Base-by-base conservation (phyloP, 2,888 invertebrate species). In the Zaprionus bogoriensis region DNA sequence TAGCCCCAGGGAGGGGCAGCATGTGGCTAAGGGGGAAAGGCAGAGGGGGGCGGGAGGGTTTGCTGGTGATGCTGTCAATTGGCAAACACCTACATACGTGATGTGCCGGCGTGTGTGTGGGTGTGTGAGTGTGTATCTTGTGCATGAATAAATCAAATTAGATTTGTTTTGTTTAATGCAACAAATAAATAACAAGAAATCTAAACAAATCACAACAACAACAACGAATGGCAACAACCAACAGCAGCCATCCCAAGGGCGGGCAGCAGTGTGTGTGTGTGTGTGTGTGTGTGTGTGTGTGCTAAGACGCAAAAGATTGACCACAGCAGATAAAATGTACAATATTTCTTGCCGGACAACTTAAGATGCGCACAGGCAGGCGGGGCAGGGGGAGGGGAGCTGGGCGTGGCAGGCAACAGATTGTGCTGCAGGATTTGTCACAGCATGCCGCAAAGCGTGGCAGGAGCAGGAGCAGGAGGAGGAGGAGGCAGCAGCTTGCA, bases 141-240 rank as follows among this genome's bases (percentile, higher is more conserved):
- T 51, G 61, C 42, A 42, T 54, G 69, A 76, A 81, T 85, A 86
- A 85, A 83, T 83, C 80, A 82, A 82, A 82, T 77, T 67, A 67
- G 70, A 83, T 74, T 83, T 85, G 62, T 76, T 67, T 73, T 57
- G 55, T 57, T 60, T 54, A 72, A 79, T 79, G 77, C 70, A 82
- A 74, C 70, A 80, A 82, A 80, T 83, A 85, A 85, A 82, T 79
- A 85, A 74, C 86, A 74, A 48, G 71, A 86, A 70, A 80, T 73
- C 77, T 69, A 77, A 83, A 74, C 80, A 73, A 80, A 74, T 77
- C 67, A 68, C 72, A 76, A 72, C 72, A 74, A 66, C 51, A 69
- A 7, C 32, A 32, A 6, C 14, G 14, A 14, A 46, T 55, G 52
- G 39, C 38, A 57, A 22, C 63, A 59, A 39, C 39, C 57, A 59